phyloP scores from a whole-genome alignment of 2,888 invertebrate genomes.

The Pardosa pseudoannulata region DNA sequence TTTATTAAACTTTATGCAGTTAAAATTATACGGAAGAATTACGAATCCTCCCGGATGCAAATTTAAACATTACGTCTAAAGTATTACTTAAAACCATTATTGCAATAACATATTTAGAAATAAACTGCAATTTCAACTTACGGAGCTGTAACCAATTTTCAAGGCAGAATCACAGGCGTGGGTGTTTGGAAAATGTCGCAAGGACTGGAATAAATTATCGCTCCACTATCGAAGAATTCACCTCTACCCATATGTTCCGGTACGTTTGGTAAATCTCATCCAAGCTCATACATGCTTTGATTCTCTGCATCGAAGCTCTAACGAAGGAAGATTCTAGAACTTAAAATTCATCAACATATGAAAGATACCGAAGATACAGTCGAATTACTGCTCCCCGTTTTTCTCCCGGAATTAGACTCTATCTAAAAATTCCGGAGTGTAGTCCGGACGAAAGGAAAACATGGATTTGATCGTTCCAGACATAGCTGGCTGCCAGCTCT shows the following conservation, averaged over 20 bases:
- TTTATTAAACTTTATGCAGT: too few species aligned
- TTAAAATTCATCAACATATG: too few species aligned
- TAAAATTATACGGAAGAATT: too few species aligned
- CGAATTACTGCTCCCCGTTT: background rate
- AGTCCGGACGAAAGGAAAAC: constrained; percentile 52
- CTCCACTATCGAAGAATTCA: background rate
- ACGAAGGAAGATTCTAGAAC: too few species aligned
- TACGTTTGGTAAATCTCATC: background rate
- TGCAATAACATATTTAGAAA: background rate
- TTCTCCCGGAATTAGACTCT: background rate
- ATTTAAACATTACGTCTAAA: background rate
- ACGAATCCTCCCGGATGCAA: background rate
- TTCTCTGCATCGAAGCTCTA: too few species aligned
- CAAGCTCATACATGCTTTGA: background rate
- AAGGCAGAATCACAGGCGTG: background rate
- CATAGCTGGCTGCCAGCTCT: constrained; percentile 54
- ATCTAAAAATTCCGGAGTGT: constrained; percentile 38
- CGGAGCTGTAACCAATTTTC: background rate
- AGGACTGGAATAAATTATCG: background rate
- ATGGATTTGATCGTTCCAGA: constrained; percentile 66
- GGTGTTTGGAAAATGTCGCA: constrained; percentile 13
- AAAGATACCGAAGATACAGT: too few species aligned
- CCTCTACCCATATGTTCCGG: constrained; percentile 35
- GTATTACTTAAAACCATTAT: background rate
- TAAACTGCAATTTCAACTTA: background rate